A percentile compares a stretch with the other conserved stretches of the same genome.
phyloP scores from a whole-genome alignment of 2,888 invertebrate genomes.

The Polymixis flavicincta region DNA sequence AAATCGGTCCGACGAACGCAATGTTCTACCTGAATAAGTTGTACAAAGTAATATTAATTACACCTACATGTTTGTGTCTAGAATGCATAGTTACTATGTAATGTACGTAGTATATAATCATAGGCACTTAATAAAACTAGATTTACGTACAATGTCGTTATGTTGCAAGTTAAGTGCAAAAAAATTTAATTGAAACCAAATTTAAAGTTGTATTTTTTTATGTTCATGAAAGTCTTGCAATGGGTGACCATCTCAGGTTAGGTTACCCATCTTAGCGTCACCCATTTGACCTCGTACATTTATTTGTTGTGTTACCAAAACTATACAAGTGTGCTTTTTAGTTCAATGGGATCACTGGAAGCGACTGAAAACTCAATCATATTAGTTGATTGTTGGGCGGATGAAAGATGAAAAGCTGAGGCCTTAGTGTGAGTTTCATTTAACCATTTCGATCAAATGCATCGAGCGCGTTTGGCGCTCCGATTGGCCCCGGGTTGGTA shows the following conservation, averaged over 20 bases:
- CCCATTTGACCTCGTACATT: not conserved
- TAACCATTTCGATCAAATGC: too few species aligned
- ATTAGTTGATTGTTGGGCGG: not conserved
- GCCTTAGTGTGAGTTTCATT: too few species aligned
- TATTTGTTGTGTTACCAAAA: not conserved
- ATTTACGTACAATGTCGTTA: not conserved
- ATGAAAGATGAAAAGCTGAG: not conserved
- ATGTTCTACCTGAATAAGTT: slow-evolving; percentile 56
- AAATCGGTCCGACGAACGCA: slow-evolving; percentile 46
- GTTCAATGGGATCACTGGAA: not conserved
- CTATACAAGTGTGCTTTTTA: not conserved
- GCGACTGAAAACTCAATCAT: not conserved
- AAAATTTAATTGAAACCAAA: not conserved
- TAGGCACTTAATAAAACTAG: not conserved
- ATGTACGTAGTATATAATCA: not conserved
- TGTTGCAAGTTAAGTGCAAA: not conserved
- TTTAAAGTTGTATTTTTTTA: not conserved
- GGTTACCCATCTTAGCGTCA: too few species aligned
- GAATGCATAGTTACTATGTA: not conserved
- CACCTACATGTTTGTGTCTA: slow-evolving; percentile 1
- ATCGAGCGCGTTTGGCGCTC: too few species aligned
- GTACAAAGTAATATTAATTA: slow-evolving; percentile 37
- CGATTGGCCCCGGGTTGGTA: too few species aligned
- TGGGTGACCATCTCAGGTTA: not conserved
- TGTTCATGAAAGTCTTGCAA: not conserved